Conservation (phyloP, 2,113 vertebrate species). For the Hypocryptadius cinnamomeus region DNA sequence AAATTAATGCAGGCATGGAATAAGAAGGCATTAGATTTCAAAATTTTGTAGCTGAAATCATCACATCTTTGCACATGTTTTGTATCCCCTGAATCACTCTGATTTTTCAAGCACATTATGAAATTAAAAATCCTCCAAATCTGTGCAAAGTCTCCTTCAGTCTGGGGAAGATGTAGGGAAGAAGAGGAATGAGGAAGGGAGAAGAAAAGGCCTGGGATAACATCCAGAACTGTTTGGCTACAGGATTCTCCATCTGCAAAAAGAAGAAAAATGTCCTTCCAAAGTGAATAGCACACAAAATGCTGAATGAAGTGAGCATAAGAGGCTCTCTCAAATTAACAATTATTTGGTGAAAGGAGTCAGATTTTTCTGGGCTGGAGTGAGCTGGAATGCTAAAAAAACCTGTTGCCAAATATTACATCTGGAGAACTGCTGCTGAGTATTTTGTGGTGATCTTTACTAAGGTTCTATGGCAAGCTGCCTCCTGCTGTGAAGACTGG, state of each 20-base stretch:
- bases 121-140: neutral
- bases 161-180: neutral
- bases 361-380: neutral
- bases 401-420: neutral
- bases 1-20: neutral
- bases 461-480: neutral
- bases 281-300: neutral
- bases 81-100: neutral
- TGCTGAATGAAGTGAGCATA: neutral
- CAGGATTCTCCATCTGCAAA: conserved; percentile 18
- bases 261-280: neutral
- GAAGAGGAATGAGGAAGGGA: neutral
- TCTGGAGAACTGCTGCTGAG: neutral
- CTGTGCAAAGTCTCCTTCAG: neutral
- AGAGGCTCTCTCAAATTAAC: neutral
- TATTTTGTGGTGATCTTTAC: neutral
- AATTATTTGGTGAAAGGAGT: conserved; percentile 5
- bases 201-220: neutral
- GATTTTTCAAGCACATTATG: neutral
- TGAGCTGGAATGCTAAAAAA: neutral
- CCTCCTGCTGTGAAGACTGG: neutral
- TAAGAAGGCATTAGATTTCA: neutral
- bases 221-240: neutral
- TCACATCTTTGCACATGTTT: neutral
- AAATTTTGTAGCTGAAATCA: neutral